Conservation (phyloP, 2,797 vertebrate species). For the Sebastes itinus region DNA sequence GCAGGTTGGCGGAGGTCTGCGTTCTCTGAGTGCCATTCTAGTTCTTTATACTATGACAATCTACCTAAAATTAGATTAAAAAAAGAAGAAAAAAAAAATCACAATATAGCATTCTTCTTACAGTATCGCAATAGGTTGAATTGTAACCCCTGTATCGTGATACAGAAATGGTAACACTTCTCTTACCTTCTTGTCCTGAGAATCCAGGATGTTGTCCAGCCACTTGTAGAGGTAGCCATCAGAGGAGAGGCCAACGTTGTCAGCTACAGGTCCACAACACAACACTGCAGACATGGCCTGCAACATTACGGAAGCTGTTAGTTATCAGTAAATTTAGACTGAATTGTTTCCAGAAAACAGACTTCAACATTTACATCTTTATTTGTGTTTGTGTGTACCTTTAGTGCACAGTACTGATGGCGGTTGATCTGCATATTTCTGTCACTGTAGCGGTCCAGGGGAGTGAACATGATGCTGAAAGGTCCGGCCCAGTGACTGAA, state of each 20-base stretch:
- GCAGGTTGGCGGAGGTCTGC: too few species aligned
- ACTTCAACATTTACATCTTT: background rate
- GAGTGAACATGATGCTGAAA: conserved; percentile 99
- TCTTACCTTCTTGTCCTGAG: conserved; percentile 96
- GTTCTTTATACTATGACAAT: too few species aligned
- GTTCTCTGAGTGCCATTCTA: too few species aligned
- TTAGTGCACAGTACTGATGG: conserved; percentile 98
- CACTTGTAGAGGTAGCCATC: conserved; percentile 99
- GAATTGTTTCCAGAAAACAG: background rate
- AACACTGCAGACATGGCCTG: conserved; percentile 99
- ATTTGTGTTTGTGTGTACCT: conserved; percentile 81
- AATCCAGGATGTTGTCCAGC: conserved; percentile 99
- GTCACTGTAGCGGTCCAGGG: conserved; percentile 97
- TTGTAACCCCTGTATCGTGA: too few species aligned
- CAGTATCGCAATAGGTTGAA: too few species aligned
- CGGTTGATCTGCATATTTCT: conserved; percentile 99
- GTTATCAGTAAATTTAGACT: background rate
- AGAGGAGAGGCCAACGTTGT: conserved; percentile 97
- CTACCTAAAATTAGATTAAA: too few species aligned
- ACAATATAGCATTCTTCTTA: too few species aligned
- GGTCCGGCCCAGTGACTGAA: conserved; percentile 99
- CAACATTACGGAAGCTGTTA: background rate
- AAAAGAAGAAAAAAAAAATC: too few species aligned
- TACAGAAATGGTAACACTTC: background rate
- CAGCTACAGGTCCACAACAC: conserved; percentile 97